Conservation (phyloP, 2,888 invertebrate species). For the Lasioglossum calceatum region DNA sequence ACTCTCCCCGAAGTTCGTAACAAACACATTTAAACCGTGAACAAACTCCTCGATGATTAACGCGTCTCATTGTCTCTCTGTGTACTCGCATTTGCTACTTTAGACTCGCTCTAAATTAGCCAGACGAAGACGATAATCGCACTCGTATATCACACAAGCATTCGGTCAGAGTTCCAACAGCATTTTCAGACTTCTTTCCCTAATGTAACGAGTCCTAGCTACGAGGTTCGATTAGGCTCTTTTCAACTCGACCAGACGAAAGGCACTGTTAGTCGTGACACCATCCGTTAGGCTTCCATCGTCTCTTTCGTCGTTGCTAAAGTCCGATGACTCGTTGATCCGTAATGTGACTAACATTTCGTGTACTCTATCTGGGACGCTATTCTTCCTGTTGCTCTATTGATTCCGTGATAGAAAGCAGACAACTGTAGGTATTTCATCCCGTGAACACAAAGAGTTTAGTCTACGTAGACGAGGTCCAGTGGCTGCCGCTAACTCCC, state of each 20-base stretch:
- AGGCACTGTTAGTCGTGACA: slow-evolving; percentile 26
- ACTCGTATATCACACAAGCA: background rate
- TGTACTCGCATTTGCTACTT: slow-evolving; percentile 26
- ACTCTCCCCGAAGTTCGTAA: background rate
- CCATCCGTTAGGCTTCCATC: background rate
- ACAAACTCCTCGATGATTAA: background rate
- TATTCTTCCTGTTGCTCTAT: slow-evolving; percentile 21
- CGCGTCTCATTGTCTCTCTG: background rate
- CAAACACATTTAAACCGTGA: background rate
- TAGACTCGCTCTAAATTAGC: slow-evolving; percentile 41
- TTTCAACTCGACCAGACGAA: background rate
- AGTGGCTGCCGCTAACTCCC: slow-evolving; percentile 15
- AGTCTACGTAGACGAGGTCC: slow-evolving; percentile 39
- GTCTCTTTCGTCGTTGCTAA: background rate
- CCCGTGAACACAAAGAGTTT: slow-evolving; percentile 52
- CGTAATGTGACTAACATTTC: background rate
- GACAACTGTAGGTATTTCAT: slow-evolving; percentile 25
- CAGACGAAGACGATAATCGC: slow-evolving; percentile 21
- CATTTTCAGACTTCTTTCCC: background rate
- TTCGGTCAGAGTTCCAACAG: slow-evolving; percentile 2
- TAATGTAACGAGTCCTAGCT: background rate
- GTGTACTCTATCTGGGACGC: slow-evolving; percentile 14
- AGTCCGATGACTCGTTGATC: slow-evolving; percentile 14
- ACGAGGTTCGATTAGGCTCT: background rate
- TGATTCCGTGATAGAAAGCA: slow-evolving; percentile 15